phyloP scores from a whole-genome alignment of 2,888 invertebrate genomes.

The Unio pictorum region DNA sequence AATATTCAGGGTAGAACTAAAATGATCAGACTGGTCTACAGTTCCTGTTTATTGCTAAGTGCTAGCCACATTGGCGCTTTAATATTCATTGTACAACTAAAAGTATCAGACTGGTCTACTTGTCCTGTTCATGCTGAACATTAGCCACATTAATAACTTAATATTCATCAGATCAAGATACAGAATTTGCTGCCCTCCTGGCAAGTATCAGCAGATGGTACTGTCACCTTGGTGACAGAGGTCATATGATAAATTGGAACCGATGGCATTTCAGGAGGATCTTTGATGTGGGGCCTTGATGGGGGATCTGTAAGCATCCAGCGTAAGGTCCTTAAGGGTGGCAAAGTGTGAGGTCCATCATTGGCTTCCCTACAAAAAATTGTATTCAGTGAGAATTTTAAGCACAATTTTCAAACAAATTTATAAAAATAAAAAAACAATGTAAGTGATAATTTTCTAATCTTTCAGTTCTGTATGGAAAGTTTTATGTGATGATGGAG shows the following conservation, averaged over 20 bases:
- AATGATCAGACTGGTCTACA: too few species aligned
- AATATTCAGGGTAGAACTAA: too few species aligned
- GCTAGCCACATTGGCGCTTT: too few species aligned
- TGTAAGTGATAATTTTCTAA: too few species aligned
- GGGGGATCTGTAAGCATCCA: constrained; percentile 49
- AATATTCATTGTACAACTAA: too few species aligned
- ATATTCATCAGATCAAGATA: constrained; percentile 35
- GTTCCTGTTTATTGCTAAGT: too few species aligned
- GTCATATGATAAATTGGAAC: constrained; percentile 50
- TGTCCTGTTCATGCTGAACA: too few species aligned
- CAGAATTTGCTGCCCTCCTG: constrained; percentile 60
- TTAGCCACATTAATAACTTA: too few species aligned
- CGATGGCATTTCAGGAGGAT: constrained; percentile 43
- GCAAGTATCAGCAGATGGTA: constrained; percentile 54
- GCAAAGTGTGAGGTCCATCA: constrained; percentile 8
- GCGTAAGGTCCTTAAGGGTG: constrained; percentile 14
- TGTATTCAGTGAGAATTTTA: constrained; percentile 11
- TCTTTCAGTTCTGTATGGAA: too few species aligned
- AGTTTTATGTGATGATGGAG: too few species aligned
- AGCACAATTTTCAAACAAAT: not conserved
- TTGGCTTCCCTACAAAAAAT: constrained; percentile 8
- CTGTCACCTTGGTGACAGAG: constrained; percentile 53
- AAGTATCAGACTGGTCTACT: too few species aligned
- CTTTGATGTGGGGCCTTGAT: constrained; percentile 53
- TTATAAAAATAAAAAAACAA: not conserved